Evolutionary conservation across 1,140 invertebrate genomes (phyloP).

Genomic region (Tyrophagus putrescentiae): DNA sequence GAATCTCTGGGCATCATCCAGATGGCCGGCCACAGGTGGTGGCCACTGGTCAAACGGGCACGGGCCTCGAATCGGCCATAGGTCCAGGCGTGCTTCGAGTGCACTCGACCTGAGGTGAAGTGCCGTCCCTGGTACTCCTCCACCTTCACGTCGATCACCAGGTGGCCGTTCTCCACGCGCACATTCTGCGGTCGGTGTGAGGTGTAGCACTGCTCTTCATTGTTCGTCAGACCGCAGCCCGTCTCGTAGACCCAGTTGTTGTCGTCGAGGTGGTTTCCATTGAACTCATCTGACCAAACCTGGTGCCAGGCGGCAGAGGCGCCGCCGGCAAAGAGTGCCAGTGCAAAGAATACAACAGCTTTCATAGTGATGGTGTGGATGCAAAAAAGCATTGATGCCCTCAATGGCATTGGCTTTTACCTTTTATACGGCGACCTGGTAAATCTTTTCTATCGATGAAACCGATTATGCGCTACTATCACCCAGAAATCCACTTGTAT

Average conservation of each 20-base stretch:
- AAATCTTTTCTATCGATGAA: no score
- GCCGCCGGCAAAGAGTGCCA: neutral
- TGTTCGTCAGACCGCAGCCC: conserved; percentile 18
- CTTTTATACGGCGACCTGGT: no score
- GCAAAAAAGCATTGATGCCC: no score
- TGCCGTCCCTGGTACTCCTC: conserved; percentile 4
- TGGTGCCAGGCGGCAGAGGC: conserved; percentile 16
- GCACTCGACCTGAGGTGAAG: conserved; percentile 11
- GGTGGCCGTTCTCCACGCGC: conserved; percentile 10
- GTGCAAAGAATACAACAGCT: no score
- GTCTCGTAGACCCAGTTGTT: conserved; percentile 22
- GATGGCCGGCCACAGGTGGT: conserved; percentile 20
- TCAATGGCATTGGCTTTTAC: no score
- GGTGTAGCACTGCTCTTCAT: conserved; percentile 14
- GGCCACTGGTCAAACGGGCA: conserved; percentile 6
- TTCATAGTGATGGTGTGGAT: no score
- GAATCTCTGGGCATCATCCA: conserved; percentile 14
- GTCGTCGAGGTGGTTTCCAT: conserved; percentile 10
- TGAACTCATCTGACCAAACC: conserved; percentile 24
- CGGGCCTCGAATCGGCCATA: conserved; percentile 17
- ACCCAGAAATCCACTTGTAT: no score
- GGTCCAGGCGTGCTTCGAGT: neutral
- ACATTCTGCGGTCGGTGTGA: conserved; percentile 7
- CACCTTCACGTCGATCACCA: conserved; percentile 15
- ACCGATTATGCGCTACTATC: no score